Conservation (phyloP, 1,140 invertebrate genomes). For the Anastatus disparis region DNA sequence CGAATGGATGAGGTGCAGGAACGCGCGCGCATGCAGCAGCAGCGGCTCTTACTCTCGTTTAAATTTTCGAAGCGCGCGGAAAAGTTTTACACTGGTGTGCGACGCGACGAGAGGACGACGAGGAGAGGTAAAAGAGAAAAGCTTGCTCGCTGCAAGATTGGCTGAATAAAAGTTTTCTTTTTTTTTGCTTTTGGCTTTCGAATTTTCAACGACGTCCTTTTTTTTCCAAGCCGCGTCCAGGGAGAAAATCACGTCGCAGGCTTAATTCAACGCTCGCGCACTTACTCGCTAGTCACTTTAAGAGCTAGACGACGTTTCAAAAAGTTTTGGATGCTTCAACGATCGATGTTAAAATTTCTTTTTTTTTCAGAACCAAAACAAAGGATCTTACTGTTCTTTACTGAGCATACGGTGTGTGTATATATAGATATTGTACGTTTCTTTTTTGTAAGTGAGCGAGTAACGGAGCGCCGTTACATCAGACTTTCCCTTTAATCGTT, state of each 20-base stretch:
- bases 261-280: too few species aligned
- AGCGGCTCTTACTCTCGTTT: background rate
- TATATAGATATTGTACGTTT: too few species aligned
- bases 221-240: background rate
- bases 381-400: background rate
- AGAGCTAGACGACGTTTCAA: too few species aligned
- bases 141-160: constrained; percentile 4
- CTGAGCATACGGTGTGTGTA: too few species aligned
- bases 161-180: constrained; percentile 31
- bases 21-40: too few species aligned
- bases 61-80: constrained; percentile 10
- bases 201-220: constrained; percentile 6
- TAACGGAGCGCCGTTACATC: too few species aligned
- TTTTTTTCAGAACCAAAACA: background rate
- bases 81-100: constrained; percentile 27
- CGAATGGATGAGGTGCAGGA: background rate
- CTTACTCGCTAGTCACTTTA: too few species aligned
- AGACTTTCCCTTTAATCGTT: too few species aligned
- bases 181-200: constrained; percentile 17
- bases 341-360: constrained; percentile 11
- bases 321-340: constrained; percentile 8
- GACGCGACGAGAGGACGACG: background rate
- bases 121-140: too few species aligned
- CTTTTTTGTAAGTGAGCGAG: too few species aligned
- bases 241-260: background rate